A percentile compares a stretch with the other conserved stretches of the same genome.
phyloP scores from a whole-genome alignment of 2,113 vertebrate species.

The Toxostoma redivivum region DNA sequence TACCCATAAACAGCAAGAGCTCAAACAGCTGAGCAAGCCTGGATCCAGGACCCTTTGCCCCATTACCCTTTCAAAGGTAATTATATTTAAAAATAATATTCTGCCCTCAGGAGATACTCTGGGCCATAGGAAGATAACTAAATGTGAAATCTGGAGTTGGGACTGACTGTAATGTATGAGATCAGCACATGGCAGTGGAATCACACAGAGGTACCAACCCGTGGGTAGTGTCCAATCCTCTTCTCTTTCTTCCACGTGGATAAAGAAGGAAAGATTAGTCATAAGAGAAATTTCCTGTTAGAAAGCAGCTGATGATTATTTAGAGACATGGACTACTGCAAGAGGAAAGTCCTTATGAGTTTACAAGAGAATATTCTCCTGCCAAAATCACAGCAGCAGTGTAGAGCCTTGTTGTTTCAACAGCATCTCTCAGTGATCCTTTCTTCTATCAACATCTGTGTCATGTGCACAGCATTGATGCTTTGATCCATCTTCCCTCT shows the following conservation, averaged over 20 bases:
- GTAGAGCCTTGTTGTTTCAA: not conserved
- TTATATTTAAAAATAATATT: conserved; percentile 11
- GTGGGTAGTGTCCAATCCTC: not conserved
- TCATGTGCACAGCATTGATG: not conserved
- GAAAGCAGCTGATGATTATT: not conserved
- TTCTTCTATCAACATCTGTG: not conserved
- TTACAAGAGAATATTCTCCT: not conserved
- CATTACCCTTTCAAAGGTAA: not conserved
- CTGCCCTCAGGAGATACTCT: not conserved
- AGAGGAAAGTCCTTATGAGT: not conserved
- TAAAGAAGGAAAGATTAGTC: not conserved
- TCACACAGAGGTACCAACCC: not conserved
- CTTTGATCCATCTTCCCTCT: not conserved
- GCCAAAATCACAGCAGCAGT: not conserved
- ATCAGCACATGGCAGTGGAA: not conserved
- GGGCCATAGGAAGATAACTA: not conserved
- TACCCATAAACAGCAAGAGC: not conserved
- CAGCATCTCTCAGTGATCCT: not conserved
- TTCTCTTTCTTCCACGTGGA: not conserved
- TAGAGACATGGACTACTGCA: not conserved
- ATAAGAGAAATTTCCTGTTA: not conserved
- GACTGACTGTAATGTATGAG: not conserved
- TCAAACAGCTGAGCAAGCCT: not conserved
- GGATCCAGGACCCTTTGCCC: not conserved
- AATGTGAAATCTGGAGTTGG: conserved; percentile 7